Base-by-base conservation (phyloP, 2,113 vertebrate species). In the Macquaria ambigua region DNA sequence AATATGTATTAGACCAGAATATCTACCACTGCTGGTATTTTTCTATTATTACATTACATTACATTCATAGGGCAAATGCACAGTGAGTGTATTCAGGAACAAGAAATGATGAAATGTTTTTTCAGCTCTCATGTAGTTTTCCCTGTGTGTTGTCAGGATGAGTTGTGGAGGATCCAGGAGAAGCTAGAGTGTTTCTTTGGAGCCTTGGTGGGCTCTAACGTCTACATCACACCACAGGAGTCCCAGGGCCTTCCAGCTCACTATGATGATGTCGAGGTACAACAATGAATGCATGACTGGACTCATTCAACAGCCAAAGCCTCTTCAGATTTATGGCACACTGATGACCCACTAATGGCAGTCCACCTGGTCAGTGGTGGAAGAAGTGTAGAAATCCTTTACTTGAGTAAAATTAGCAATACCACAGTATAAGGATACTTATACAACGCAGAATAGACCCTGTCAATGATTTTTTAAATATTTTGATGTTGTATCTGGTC, bases 261-360 rank as follows among this genome's bases (percentile, higher is more conserved):
- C 93, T 97, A 97, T 0, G 98, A 99, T 28, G 98, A 99, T 16
- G 97, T 99, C 0, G 98, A 99, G 97, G 98, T 99, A 95, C 34
- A 25, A 20, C 21, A 23, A 1, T 53, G 5, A 34, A 41, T 28
- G 10, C 9, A 18, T 28, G 20, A 46, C 23, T 74, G 52, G 6
- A 66, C 52, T 52, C 21, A 12, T 7, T 58, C 63, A 50, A 9
- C 18, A 48, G n/a, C 25, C 25, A 31, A 69, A 52, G 10, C 56
- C n/a, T 1, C n/a, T 58, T 58, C 55, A 34, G 34, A 34, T 34
- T 48, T 15, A 37, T n/a, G 14, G 16, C n/a, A 50, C 6, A 46
- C 12, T 14, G 46, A 46, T 46, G 46, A 46, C 12, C 12, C 46
- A 46, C 46, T 46, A 46, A 46, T 46, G 46, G 46, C 12, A 39